Evolutionary conservation across 1,140 invertebrate genomes (phyloP).

Genomic region (Megalonaias nervosa): DNA sequence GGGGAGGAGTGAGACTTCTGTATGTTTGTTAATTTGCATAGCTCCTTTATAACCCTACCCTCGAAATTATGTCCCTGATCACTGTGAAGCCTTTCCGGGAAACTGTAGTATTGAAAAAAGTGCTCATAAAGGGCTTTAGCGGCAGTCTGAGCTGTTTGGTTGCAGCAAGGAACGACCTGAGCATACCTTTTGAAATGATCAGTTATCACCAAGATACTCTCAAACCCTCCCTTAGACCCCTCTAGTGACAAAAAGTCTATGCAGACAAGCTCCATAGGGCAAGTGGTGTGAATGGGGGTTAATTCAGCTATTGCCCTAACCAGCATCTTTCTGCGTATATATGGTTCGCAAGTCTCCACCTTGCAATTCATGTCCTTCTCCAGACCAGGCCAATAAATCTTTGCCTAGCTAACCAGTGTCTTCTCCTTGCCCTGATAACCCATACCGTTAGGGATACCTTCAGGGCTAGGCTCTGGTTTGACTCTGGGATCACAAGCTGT

Average conservation of each 20-base stretch:
- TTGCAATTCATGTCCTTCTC: slow-evolving; percentile 4
- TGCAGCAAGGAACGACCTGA: too few relatives aligned
- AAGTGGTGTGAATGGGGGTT: not conserved
- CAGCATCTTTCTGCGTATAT: slow-evolving; percentile 1
- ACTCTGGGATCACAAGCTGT: not conserved
- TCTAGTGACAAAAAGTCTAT: slow-evolving; percentile 19
- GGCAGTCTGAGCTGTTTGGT: slow-evolving; percentile 28
- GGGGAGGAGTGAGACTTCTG: too few relatives aligned
- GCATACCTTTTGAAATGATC: too few relatives aligned
- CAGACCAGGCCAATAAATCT: slow-evolving; percentile 16
- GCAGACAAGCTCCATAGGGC: slow-evolving; percentile 15
- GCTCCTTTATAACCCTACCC: too few relatives aligned
- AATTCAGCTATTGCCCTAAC: not conserved
- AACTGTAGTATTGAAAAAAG: too few relatives aligned
- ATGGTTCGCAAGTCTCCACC: not conserved
- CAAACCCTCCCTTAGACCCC: slow-evolving; percentile 16
- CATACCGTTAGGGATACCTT: slow-evolving; percentile 12
- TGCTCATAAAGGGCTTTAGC: too few relatives aligned
- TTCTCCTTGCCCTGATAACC: slow-evolving; percentile 25
- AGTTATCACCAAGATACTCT: too few relatives aligned
- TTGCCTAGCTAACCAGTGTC: slow-evolving; percentile 14
- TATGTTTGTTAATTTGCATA: too few relatives aligned
- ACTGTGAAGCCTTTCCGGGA: too few relatives aligned
- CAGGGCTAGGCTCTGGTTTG: not conserved
- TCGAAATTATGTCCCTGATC: too few relatives aligned